Percentiles rank a stretch among this genome's conserved stretches.
Evolutionary conservation across 2,113 vertebrate species (phyloP).

Genomic region (Protobothrops mucrosquamatus): DNA sequence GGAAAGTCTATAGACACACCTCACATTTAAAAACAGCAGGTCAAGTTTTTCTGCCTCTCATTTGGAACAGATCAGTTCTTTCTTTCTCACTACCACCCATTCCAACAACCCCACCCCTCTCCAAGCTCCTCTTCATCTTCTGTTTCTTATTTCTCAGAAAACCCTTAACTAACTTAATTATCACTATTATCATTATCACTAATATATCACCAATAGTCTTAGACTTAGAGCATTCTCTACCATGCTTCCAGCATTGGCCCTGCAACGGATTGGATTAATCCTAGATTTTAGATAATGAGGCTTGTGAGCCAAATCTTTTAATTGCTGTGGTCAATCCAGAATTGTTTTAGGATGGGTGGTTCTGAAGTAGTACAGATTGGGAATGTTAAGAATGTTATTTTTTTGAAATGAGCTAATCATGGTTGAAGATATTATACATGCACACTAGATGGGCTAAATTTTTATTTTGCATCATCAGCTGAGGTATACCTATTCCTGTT

Average conservation of each 20-base stretch:
- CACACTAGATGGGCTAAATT: background rate
- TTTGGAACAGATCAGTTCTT: background rate
- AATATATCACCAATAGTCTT: too few species aligned
- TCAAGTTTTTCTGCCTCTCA: background rate
- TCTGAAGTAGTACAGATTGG: background rate
- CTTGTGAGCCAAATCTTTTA: background rate
- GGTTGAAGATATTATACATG: background rate
- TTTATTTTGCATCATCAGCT: background rate
- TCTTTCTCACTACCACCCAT: background rate
- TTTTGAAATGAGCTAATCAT: background rate
- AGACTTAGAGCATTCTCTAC: too few species aligned
- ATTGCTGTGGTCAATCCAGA: background rate
- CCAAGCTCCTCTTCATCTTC: too few species aligned
- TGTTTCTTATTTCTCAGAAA: too few species aligned
- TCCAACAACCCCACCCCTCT: background rate
- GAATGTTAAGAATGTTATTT: background rate
- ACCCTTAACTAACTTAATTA: too few species aligned
- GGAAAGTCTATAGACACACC: background rate
- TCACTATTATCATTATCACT: too few species aligned
- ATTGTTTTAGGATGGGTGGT: background rate
- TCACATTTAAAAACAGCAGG: background rate
- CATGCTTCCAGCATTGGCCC: too few species aligned
- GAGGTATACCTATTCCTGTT: background rate
- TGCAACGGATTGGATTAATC: too few species aligned
- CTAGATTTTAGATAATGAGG: background rate